These are phyloP conservation scores for Berghia stephanieae DNA, from an alignment of 1,140 invertebrate genomes.

Conservation along the genomic window DNA sequence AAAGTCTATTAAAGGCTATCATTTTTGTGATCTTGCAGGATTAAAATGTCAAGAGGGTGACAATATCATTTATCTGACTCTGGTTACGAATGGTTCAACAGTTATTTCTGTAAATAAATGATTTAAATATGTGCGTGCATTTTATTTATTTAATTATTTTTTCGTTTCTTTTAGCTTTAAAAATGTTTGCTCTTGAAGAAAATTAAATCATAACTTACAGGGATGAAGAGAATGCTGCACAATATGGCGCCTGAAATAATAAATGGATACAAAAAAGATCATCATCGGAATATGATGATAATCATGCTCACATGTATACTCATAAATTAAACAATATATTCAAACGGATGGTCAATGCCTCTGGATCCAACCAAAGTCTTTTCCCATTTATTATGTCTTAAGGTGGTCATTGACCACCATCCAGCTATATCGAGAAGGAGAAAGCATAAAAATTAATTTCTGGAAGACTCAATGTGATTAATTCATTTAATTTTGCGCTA, in stretches of 20 bases:
- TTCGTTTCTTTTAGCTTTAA: background rate
- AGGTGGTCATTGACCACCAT: too few relatives aligned
- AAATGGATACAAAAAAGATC: background rate
- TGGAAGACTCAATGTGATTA: too few relatives aligned
- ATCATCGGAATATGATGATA: background rate
- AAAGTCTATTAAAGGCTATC: background rate
- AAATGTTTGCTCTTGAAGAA: background rate
- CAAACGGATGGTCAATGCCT: too few relatives aligned
- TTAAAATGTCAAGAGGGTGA: too few relatives aligned
- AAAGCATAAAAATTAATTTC: too few relatives aligned
- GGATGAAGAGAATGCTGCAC: conserved; percentile 58
- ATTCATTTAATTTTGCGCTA: too few relatives aligned
- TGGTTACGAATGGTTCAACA: background rate
- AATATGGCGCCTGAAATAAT: conserved; percentile 54
- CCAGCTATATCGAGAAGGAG: too few relatives aligned
- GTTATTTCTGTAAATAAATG: background rate
- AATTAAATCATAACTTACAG: conserved; percentile 47
- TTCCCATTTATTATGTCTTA: too few relatives aligned
- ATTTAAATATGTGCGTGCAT: background rate
- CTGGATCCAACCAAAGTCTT: too few relatives aligned
- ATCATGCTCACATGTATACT: background rate
- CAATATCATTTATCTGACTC: too few relatives aligned
- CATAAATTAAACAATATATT: background rate
- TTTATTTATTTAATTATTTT: background rate
- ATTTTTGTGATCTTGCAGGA: too few relatives aligned